Conservation (phyloP, 2,113 vertebrate species). For the Melanerpes formicivorus region DNA sequence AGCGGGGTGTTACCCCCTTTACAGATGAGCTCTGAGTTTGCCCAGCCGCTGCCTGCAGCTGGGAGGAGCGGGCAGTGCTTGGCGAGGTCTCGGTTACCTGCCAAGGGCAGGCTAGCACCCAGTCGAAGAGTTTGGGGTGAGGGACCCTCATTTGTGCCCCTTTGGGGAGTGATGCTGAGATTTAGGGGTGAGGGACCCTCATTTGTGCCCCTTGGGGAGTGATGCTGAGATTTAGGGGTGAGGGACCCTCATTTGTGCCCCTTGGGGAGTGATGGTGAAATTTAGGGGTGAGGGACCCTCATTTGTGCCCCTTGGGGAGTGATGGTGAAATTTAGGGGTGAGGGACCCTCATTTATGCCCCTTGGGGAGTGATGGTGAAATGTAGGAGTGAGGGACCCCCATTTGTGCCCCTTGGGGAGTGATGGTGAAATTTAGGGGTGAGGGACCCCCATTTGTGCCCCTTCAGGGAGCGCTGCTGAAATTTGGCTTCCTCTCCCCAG, state of each 20-base stretch:
- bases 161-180: no score
- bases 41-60: neutral
- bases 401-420: no score
- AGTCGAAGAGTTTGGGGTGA: conserved; percentile 53
- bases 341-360: no score
- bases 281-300: neutral
- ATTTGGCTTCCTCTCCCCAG: neutral
- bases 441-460: neutral
- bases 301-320: neutral
- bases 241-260: neutral
- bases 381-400: no score
- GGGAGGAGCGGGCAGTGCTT: neutral
- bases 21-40: neutral
- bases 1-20: neutral
- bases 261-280: neutral
- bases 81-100: conserved; percentile 13
- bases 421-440: neutral
- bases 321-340: no score
- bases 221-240: no score
- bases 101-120: conserved; percentile 61
- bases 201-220: neutral
- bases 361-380: no score
- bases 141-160: neutral
- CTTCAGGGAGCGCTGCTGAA: neutral
- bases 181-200: neutral